Evolutionary conservation across 2,888 invertebrate species (phyloP), one percentile per base, ranked within the genome.

Genomic region (Anagyrus pseudococci): DNA sequence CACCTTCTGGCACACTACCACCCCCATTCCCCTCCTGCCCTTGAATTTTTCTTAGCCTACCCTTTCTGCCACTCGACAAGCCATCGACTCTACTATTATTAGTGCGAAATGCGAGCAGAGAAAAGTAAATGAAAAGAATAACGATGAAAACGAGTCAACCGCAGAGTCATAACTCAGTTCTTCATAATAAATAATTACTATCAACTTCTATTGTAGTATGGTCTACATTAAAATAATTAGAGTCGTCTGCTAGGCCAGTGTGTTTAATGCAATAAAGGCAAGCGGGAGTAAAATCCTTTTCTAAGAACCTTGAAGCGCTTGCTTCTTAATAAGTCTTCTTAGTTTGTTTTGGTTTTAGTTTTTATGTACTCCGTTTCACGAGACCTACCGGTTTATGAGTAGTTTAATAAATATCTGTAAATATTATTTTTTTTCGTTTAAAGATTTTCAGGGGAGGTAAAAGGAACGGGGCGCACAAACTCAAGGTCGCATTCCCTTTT

Each of bases 41-140:
- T 67, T 29, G 10, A 4, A 71, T 69, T 72, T 75, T 75, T 78
- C 72, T 77, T 74, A 77, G 76, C 71, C 69, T 68, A 64, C 62
- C 64, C 70, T 69, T 70, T 68, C 72, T 70, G 68, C 71, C 71
- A 70, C 67, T 70, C 22, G 53, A 56, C 53, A 58, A 46, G 54
- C 57, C 59, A 66, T 62, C 33, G 46, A 41, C 41, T 66, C 46
- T 61, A 53, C 54, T 56, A 64, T 60, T 58, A 52, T 40, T 64
- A 64, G 49, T 64, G 55, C 25, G 44, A 64, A 61, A 26, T 64
- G 63, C 56, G 56, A 66, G 50, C 46, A 62, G 46, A 64, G 56
- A 49, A 43, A 47, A 52, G 20, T 26, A 49, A 47, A 29, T 56
- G 52, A 61, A 60, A 67, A 57, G 61, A 70, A 65, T 62, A 66